These are phyloP conservation scores for Sprattus sprattus DNA, from an alignment of 2,113 vertebrate genomes.

Conservation along the genomic window DNA sequence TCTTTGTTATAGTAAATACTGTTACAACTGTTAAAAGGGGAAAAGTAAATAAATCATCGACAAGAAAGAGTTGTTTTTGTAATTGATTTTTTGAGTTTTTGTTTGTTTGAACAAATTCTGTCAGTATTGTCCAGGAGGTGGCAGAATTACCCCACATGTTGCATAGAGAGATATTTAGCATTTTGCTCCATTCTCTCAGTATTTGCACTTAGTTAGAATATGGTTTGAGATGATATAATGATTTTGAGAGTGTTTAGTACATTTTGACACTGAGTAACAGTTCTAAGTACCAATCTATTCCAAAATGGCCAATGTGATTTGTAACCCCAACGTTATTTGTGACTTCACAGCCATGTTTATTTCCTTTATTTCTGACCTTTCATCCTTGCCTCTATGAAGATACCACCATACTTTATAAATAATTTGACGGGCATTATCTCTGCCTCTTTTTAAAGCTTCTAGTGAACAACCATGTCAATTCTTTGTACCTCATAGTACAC, in stretches of 20 bases:
- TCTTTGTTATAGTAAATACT: too few species aligned
- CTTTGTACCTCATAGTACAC: neutral
- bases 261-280: neutral
- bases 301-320: neutral
- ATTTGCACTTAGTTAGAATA: neutral
- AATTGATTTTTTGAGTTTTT: neutral
- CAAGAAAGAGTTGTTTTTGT: neutral
- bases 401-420: neutral
- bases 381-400: too few species aligned
- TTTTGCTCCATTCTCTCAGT: neutral
- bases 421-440: neutral
- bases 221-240: neutral
- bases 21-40: too few species aligned
- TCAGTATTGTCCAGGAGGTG: constrained; percentile 10
- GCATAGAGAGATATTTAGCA: neutral
- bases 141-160: neutral
- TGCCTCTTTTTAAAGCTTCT: neutral
- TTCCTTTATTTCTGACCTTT: neutral
- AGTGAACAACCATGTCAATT: neutral
- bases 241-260: neutral
- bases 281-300: neutral
- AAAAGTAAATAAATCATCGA: neutral
- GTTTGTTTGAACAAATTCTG: neutral
- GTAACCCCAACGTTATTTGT: neutral
- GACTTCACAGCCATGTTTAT: neutral